Conservation (phyloP, 2,113 vertebrate species). For the Physeter macrocephalus region DNA sequence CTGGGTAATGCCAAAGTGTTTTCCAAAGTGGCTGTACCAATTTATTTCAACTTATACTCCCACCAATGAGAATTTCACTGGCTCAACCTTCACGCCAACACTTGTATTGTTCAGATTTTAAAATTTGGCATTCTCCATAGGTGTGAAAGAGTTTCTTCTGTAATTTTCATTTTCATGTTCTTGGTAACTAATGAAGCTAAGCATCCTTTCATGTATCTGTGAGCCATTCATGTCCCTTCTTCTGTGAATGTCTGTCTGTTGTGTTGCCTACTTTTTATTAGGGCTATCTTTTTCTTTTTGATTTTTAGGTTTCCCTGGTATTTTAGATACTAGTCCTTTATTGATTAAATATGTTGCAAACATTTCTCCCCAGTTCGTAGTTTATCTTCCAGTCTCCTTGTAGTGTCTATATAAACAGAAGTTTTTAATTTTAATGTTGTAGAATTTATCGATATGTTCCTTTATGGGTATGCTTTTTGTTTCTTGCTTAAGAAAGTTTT, state of each 20-base stretch:
- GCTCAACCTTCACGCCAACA: not conserved
- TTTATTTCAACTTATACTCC: not conserved
- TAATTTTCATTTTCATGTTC: constrained; percentile 4
- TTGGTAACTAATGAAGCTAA: not conserved
- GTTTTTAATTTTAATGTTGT: constrained; percentile 52
- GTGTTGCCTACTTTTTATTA: not conserved
- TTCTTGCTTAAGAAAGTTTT: constrained; percentile 43
- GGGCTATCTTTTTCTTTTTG: not conserved
- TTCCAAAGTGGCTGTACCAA: not conserved
- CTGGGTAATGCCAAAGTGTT: not conserved
- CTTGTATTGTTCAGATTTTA: not conserved
- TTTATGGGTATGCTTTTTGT: constrained; percentile 22
- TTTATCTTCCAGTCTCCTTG: constrained; percentile 36
- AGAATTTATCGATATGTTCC: constrained; percentile 18
- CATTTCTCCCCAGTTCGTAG: not conserved
- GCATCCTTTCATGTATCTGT: not conserved
- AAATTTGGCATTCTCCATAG: not conserved
- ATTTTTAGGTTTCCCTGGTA: not conserved
- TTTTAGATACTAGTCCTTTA: constrained; percentile 16
- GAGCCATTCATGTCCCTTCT: not conserved
- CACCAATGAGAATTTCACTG: not conserved
- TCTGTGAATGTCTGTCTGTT: not conserved
- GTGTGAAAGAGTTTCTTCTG: not conserved
- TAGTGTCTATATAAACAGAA: constrained; percentile 41
- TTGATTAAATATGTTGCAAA: constrained; percentile 52